Evolutionary conservation across 1,140 invertebrate genomes (phyloP).

Genomic region (Drosophila truncata): DNA sequence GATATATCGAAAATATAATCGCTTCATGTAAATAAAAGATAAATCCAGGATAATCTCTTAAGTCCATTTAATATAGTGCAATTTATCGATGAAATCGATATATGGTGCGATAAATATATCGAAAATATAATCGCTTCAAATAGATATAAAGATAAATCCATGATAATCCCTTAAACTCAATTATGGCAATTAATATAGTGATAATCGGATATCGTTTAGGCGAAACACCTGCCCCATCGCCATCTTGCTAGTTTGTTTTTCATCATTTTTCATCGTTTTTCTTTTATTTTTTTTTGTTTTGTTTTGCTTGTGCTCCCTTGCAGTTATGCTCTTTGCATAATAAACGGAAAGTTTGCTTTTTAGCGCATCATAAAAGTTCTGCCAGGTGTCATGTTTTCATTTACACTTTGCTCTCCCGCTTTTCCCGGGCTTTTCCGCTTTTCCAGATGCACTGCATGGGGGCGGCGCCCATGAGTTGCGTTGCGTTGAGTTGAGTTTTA

Average conservation of each 20-base stretch:
- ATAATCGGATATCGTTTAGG: slow-evolving; percentile 17
- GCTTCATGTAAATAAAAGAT: no score
- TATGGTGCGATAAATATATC: no score
- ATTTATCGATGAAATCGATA: no score
- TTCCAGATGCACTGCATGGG: slow-evolving; percentile 39
- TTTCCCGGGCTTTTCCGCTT: slow-evolving; percentile 16
- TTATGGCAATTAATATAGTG: neutral
- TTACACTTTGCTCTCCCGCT: slow-evolving; percentile 68
- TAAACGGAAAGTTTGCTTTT: slow-evolving; percentile 72
- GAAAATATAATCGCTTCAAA: no score
- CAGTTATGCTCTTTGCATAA: slow-evolving; percentile 57
- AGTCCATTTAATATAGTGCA: no score
- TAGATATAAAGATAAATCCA: no score
- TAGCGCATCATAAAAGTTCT: slow-evolving; percentile 74
- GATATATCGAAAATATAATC: no score
- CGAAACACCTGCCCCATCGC: slow-evolving; percentile 15
- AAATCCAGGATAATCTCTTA: no score
- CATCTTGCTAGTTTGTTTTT: slow-evolving; percentile 24
- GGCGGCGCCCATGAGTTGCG: neutral
- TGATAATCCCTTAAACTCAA: neutral
- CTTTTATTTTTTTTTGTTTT: neutral
- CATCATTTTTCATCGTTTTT: neutral
- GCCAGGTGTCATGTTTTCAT: slow-evolving; percentile 82
- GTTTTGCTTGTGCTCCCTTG: slow-evolving; percentile 15
- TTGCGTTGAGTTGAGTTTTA: slow-evolving; percentile 43